phyloP scores from a whole-genome alignment of 2,113 vertebrate genomes.

The Motacilla alba region DNA sequence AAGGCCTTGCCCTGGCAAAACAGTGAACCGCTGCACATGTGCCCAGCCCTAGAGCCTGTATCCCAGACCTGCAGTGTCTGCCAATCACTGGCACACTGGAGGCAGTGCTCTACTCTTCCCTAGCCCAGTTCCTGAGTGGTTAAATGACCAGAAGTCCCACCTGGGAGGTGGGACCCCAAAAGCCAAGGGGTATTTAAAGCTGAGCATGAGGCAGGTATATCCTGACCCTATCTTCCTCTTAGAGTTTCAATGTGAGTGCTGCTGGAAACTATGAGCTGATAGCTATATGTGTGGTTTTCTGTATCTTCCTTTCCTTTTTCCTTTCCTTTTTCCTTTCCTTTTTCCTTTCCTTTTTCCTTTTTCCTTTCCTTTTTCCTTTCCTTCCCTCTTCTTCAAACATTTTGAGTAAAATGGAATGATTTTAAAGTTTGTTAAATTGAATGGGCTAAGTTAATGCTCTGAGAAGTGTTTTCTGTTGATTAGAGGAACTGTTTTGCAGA shows the following conservation, averaged over 20 bases:
- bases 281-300: background rate
- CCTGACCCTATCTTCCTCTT: background rate
- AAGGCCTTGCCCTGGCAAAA: too few species aligned
- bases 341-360: background rate
- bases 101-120: too few species aligned
- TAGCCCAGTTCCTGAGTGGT: background rate
- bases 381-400: background rate
- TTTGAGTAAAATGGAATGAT: background rate
- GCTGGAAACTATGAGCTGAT: background rate
- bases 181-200: background rate
- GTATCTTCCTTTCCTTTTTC: background rate
- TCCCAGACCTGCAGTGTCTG: background rate
- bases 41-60: background rate
- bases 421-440: background rate
- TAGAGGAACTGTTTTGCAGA: background rate
- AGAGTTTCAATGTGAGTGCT: background rate
- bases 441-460: background rate
- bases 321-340: too few species aligned
- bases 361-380: too few species aligned
- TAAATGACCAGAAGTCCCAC: background rate
- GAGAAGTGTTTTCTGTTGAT: background rate
- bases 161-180: rapidly evolving
- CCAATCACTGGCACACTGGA: background rate
- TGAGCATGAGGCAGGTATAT: background rate
- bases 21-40: background rate